These are phyloP conservation scores for Drepana arcuata DNA, from an alignment of 1,140 invertebrate genomes.

Conservation along the genomic window DNA sequence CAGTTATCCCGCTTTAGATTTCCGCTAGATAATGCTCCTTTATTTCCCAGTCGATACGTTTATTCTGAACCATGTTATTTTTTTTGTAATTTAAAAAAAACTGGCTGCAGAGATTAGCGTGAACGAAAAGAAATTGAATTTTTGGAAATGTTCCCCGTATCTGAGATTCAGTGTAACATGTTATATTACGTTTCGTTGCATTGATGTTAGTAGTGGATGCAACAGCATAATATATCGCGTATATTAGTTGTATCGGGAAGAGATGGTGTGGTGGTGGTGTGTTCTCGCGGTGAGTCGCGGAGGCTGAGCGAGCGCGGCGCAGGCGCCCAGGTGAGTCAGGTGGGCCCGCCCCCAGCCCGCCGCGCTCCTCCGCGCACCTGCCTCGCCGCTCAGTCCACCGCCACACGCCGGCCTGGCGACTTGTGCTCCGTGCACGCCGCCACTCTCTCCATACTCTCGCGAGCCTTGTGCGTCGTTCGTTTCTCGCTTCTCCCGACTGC, in stretches of 20 bases:
- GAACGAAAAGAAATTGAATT: too few relatives aligned
- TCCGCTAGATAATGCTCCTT: conserved; percentile 26
- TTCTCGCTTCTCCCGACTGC: conserved; percentile 56
- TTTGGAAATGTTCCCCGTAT: too few relatives aligned
- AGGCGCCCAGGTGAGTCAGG: conserved; percentile 67
- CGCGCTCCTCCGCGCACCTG: conserved; percentile 58
- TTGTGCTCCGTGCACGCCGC: conserved; percentile 64
- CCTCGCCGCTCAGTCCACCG: conserved; percentile 61
- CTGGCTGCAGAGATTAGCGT: too few relatives aligned
- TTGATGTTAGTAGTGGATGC: too few relatives aligned
- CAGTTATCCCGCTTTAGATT: conserved; percentile 22
- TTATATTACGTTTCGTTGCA: too few relatives aligned
- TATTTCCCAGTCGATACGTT: conserved; percentile 14
- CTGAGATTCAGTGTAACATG: too few relatives aligned
- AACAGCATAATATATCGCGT: too few relatives aligned
- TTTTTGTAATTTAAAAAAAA: neutral
- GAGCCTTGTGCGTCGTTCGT: conserved; percentile 57
- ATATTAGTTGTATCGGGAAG: too few relatives aligned
- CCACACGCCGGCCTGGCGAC: conserved; percentile 67
- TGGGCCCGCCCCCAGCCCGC: conserved; percentile 59
- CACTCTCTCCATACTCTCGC: conserved; percentile 61
- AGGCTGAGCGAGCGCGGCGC: conserved; percentile 61
- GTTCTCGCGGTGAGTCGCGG: conserved; percentile 20
- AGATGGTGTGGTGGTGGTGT: conserved; percentile 3
- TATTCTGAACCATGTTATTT: neutral